Evolutionary conservation across 2,888 invertebrate genomes (phyloP).

Genomic region (Lycaena phlaeas): DNA sequence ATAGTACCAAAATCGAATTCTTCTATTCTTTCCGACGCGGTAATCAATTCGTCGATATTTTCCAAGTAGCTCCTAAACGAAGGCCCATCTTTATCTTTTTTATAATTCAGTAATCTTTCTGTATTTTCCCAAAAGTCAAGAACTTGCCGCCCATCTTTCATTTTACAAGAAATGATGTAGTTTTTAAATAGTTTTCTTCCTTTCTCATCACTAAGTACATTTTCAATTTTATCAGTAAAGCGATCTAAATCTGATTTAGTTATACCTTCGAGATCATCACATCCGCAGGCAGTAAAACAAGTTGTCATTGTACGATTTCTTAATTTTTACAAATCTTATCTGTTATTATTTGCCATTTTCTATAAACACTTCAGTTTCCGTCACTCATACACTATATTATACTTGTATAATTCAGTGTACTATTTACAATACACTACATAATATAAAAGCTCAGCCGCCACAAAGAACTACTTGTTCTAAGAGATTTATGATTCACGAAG

Average conservation of each 20-base stretch:
- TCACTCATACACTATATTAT: too few relatives aligned
- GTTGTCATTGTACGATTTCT: slow-evolving; percentile 49
- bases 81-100: slow-evolving; percentile 40
- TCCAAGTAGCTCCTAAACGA: slow-evolving; percentile 39
- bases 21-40: slow-evolving; percentile 53
- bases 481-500: too few relatives aligned
- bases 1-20: slow-evolving; percentile 57
- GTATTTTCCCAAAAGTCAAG: slow-evolving; percentile 57
- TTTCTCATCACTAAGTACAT: slow-evolving; percentile 60
- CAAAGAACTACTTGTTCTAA: too few relatives aligned
- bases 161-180: slow-evolving; percentile 57
- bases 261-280: slow-evolving; percentile 52
- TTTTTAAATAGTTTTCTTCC: slow-evolving; percentile 57
- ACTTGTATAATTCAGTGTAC: too few relatives aligned
- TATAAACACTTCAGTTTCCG: too few relatives aligned
- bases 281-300: slow-evolving; percentile 62
- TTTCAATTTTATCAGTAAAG: slow-evolving; percentile 65
- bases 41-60: slow-evolving; percentile 44
- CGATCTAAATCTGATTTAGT: slow-evolving; percentile 64
- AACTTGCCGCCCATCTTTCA: slow-evolving; percentile 46
- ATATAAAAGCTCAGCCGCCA: too few relatives aligned
- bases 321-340: slow-evolving; percentile 29
- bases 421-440: too few relatives aligned
- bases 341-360: background rate
- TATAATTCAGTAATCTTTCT: slow-evolving; percentile 44